phyloP scores from a whole-genome alignment of 2,888 invertebrate genomes.

The Drosophila demipolita region DNA sequence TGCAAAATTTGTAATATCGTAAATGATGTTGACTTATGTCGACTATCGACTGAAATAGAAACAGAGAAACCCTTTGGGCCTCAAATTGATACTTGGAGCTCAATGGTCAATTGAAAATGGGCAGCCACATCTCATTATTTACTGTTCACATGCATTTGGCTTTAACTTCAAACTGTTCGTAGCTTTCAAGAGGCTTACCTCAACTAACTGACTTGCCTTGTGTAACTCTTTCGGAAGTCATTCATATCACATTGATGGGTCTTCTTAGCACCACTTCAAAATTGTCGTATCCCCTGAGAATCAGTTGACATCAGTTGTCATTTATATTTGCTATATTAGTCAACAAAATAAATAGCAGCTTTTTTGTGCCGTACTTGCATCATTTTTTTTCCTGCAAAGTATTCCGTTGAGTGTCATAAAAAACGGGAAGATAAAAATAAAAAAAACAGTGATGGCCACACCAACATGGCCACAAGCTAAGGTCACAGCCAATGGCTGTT shows the following conservation, averaged over 20 bases:
- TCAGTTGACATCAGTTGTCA: not conserved
- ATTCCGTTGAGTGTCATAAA: not conserved
- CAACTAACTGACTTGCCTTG: not conserved
- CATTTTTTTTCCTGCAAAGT: not conserved
- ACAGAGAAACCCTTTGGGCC: not conserved
- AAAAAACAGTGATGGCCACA: not conserved
- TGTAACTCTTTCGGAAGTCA: no score
- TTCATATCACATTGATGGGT: not conserved
- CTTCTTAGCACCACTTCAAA: not conserved
- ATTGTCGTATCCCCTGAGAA: not conserved
- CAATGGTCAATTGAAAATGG: conserved; percentile 39
- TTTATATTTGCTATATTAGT: not conserved
- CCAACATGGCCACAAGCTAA: not conserved
- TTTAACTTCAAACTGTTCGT: not conserved
- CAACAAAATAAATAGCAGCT: not conserved
- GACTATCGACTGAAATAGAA: not conserved
- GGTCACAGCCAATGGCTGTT: not conserved
- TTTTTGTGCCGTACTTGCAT: not conserved
- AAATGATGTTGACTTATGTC: conserved; percentile 49
- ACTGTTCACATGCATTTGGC: not conserved
- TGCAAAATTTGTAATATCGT: conserved; percentile 26
- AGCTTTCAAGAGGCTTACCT: not conserved
- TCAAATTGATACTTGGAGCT: conserved; percentile 34
- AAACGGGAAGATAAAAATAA: not conserved
- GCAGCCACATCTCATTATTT: not conserved